Evolutionary conservation across 2,888 invertebrate species (phyloP).

Genomic region (Monoplex corrugatus): DNA sequence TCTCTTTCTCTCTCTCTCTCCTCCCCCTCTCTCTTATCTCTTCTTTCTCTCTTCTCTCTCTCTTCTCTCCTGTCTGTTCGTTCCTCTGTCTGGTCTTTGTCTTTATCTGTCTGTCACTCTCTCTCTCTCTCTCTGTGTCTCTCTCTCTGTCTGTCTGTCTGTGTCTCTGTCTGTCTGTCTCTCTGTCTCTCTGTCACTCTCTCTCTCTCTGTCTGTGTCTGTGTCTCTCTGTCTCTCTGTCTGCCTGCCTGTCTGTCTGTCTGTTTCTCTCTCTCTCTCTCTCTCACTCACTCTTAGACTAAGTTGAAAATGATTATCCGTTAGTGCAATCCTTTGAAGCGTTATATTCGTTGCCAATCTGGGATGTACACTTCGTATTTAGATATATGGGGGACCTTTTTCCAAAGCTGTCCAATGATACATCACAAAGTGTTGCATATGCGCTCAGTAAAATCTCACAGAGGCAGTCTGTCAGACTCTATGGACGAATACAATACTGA

Average conservation of each 20-base stretch:
- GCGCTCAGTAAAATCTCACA: too few relatives aligned
- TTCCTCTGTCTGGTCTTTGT: not conserved
- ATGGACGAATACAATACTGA: too few relatives aligned
- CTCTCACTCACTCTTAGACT: not conserved
- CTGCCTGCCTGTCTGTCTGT: not conserved
- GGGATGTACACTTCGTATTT: not conserved
- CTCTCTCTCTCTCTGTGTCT: constrained; percentile 39
- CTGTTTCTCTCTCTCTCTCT: constrained; percentile 8
- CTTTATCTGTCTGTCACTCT: constrained; percentile 37
- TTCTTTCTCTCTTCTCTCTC: constrained; percentile 3
- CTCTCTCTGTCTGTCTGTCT: constrained; percentile 7
- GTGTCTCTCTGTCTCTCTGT: constrained; percentile 11
- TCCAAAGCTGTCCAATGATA: too few relatives aligned
- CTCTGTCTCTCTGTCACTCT: not conserved
- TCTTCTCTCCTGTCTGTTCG: not conserved
- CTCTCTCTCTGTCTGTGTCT: not conserved
- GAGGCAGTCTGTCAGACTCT: too few relatives aligned
- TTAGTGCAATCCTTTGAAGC: not conserved
- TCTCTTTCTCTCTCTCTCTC: constrained; percentile 13
- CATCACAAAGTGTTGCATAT: too few relatives aligned
- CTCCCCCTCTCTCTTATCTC: not conserved
- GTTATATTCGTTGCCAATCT: not conserved
- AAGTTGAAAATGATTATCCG: not conserved
- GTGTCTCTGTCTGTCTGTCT: not conserved
- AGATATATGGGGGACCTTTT: too few relatives aligned